Evolutionary conservation across 2,113 vertebrate species (phyloP).

Genomic region (Notarius quadriscutis): DNA sequence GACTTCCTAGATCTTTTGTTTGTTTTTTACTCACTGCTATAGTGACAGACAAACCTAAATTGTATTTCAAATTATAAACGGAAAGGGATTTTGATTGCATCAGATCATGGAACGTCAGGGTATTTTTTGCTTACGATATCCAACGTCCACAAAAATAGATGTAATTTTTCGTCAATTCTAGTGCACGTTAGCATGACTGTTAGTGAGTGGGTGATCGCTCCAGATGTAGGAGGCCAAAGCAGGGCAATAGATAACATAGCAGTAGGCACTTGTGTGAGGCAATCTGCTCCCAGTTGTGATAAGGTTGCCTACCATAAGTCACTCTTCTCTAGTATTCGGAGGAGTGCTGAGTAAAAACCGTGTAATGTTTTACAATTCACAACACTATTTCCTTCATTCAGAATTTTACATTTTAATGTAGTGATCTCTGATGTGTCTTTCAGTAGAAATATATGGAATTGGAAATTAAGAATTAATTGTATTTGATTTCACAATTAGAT

Average conservation of each 20-base stretch:
- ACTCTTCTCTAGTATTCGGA: neutral
- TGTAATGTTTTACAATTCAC: neutral
- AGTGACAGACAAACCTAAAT: neutral
- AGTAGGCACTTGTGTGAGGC: neutral
- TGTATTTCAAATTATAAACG: neutral
- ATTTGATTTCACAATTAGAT: neutral
- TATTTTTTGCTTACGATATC: neutral
- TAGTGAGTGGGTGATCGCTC: neutral
- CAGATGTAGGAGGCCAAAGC: neutral
- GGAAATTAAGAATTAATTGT: neutral
- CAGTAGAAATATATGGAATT: neutral
- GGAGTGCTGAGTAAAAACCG: neutral
- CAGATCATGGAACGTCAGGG: neutral
- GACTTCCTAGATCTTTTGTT: conserved; percentile 13
- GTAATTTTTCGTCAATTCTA: neutral
- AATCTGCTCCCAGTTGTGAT: neutral
- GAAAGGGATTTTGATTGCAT: neutral
- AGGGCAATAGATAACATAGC: neutral
- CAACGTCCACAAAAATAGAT: neutral
- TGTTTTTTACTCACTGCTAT: conserved; percentile 1
- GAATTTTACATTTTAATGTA: neutral
- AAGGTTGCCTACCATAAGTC: neutral
- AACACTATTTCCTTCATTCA: neutral
- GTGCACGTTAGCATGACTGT: neutral
- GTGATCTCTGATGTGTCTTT: neutral